Evolutionary conservation across 1,140 invertebrate species (phyloP), one percentile per base, ranked within the genome.

Genomic region (Apis florea): DNA sequence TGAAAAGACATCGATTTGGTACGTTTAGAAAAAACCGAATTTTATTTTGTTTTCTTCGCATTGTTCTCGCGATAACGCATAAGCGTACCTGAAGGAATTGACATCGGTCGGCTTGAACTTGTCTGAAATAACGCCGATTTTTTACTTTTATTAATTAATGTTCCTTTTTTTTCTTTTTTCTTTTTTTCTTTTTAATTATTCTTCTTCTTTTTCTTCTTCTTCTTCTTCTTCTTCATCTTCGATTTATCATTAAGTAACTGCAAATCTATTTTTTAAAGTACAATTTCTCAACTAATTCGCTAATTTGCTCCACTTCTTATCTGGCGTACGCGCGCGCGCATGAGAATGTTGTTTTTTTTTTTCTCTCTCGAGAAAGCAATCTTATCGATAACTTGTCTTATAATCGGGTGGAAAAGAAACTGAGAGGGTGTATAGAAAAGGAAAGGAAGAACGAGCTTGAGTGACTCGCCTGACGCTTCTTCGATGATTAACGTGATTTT

Each of bases 1-100:
- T 67, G 80, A 79, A 83, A 79, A 83, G 64, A 83, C 68, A 83
- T 77, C 64, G 74, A 82, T 82, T 82, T 82, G 80, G 74, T 82
- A 79, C 81, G 67, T 76, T 82, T 79, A 64, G 70, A 79, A 79
- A 83, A 79, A 83, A 26, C 81, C 75, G 79, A 78, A 70, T 40
- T 69, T 69, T 69, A 40, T 40, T n/a, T 40, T 40, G 31, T 40
- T 54, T 64, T 51, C 61, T 63, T 79, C 73, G 54, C 66, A 68
- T 75, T 82, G 67, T 85, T 78, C 61, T 74, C 54, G 80, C 72
- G 77, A 83, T 63, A 83, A 83, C 84, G 84, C 81, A 73, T 86
- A 86, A 86, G 85, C 80, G 71, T 86, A 86, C 72, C 81, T 86
- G 85, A 86, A 86, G 82, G 76, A 86, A 86, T 86, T 86, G 85